phyloP scores from a whole-genome alignment of 2,113 vertebrate genomes.

The Benitochromis conjunctus region DNA sequence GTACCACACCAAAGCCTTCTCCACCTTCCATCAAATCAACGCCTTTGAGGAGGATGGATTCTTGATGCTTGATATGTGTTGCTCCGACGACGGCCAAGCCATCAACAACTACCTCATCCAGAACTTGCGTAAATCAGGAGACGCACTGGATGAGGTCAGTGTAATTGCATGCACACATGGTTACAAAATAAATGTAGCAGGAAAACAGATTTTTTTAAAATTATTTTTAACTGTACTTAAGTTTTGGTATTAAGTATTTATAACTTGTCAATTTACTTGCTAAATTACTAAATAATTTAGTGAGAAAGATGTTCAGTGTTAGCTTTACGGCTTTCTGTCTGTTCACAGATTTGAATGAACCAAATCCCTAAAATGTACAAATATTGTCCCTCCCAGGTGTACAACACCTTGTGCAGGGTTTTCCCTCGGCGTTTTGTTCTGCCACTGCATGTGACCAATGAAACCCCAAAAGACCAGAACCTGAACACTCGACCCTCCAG shows the following conservation, averaged over 20 bases:
- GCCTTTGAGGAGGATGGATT: conserved; percentile 87
- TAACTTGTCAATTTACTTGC: too few species aligned
- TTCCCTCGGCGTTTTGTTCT: conserved; percentile 89
- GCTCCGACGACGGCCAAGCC: conserved; percentile 77
- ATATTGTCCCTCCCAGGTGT: conserved; percentile 68
- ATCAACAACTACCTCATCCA: conserved; percentile 80
- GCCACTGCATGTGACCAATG: conserved; percentile 74
- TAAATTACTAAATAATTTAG: not conserved
- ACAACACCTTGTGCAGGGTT: conserved; percentile 61
- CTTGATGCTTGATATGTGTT: conserved; percentile 87
- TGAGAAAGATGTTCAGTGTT: not conserved
- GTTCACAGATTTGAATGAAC: not conserved
- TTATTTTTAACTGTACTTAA: not conserved
- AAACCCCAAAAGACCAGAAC: conserved; percentile 73
- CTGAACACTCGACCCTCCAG: conserved; percentile 77
- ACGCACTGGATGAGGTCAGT: conserved; percentile 82
- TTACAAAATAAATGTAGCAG: not conserved
- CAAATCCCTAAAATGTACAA: not conserved
- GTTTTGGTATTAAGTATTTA: not conserved
- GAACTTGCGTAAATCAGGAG: conserved; percentile 83
- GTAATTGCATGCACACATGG: not conserved
- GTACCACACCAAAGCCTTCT: conserved; percentile 78
- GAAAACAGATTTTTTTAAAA: not conserved
- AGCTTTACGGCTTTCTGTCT: not conserved
- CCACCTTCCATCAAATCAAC: conserved; percentile 91